Conservation (phyloP, 2,113 vertebrate species). For the Trogon melanurus region DNA sequence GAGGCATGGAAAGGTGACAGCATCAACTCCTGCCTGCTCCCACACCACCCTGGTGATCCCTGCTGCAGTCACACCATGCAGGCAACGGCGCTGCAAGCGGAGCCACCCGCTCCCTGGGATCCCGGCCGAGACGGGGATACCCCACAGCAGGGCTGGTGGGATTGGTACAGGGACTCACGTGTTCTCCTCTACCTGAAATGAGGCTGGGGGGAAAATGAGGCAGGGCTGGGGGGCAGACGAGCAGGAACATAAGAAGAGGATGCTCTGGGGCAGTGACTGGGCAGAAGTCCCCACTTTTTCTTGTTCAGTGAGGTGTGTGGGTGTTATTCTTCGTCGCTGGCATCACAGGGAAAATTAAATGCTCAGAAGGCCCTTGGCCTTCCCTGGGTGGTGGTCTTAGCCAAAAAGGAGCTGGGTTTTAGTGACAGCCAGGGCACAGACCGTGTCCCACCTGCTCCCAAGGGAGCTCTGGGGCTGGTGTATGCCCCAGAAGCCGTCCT, state of each 20-base stretch:
- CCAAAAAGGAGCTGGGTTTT: neutral
- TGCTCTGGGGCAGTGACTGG: neutral
- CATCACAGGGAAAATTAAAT: neutral
- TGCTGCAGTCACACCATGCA: neutral
- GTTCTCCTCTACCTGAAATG: neutral
- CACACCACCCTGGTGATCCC: neutral
- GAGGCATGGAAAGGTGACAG: constrained; percentile 63
- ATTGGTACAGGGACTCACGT: rapidly evolving
- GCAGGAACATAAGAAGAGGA: neutral
- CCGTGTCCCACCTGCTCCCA: rapidly evolving
- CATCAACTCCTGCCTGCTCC: constrained; percentile 19
- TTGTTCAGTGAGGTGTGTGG: neutral
- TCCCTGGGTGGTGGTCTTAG: neutral
- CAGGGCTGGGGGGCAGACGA: rapidly evolving
- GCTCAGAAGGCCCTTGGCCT: neutral
- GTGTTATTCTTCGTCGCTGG: neutral
- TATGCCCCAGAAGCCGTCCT: rapidly evolving
- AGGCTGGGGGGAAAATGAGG: neutral
- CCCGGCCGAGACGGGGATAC: rapidly evolving
- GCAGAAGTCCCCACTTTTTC: neutral
- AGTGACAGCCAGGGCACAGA: neutral
- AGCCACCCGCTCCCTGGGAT: neutral
- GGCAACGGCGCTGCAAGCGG: neutral
- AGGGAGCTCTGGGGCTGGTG: rapidly evolving
- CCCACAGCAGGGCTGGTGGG: neutral